These are phyloP conservation scores for Battus philenor DNA, from an alignment of 1,140 invertebrate genomes.

Conservation along the genomic window DNA sequence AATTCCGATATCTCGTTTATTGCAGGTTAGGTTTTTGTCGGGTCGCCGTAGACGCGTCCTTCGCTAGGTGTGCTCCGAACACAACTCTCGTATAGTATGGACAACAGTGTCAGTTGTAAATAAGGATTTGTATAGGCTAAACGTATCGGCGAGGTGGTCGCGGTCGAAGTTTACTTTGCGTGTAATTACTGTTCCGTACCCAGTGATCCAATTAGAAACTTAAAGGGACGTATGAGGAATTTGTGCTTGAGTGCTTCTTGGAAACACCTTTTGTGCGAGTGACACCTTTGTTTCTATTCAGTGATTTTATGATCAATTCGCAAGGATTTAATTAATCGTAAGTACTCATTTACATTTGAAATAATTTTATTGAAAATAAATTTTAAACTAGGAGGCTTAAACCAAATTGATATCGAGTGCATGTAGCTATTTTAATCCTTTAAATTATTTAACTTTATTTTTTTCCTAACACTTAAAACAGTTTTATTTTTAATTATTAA, in stretches of 20 bases:
- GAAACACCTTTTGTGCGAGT: constrained; percentile 49
- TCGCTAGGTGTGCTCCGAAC: constrained; percentile 53
- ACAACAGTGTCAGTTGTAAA: constrained; percentile 74
- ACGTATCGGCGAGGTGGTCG: constrained; percentile 65
- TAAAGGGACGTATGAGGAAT: constrained; percentile 37
- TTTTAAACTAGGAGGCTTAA: too few relatives aligned
- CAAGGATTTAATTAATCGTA: constrained; percentile 53
- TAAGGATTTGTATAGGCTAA: constrained; percentile 74
- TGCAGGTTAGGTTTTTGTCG: constrained; percentile 49
- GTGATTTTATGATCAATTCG: constrained; percentile 42
- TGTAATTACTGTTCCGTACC: constrained; percentile 26
- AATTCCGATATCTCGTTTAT: constrained; percentile 53
- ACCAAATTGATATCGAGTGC: too few relatives aligned
- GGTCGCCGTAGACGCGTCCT: constrained; percentile 53
- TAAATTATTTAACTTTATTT: too few relatives aligned
- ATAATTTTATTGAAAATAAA: too few relatives aligned
- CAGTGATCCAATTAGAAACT: constrained; percentile 61
- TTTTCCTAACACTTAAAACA: too few relatives aligned
- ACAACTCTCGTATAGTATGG: constrained; percentile 59
- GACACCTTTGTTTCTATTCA: constrained; percentile 40
- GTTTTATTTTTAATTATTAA: too few relatives aligned
- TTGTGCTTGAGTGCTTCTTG: constrained; percentile 44
- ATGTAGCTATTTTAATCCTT: too few relatives aligned
- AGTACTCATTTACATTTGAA: constrained; percentile 34
- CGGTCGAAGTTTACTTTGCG: constrained; percentile 35